A percentile compares a stretch with the other conserved stretches of the same genome.
phyloP scores from a whole-genome alignment of 2,797 vertebrate species.

The Dendrocincla fuliginosa region DNA sequence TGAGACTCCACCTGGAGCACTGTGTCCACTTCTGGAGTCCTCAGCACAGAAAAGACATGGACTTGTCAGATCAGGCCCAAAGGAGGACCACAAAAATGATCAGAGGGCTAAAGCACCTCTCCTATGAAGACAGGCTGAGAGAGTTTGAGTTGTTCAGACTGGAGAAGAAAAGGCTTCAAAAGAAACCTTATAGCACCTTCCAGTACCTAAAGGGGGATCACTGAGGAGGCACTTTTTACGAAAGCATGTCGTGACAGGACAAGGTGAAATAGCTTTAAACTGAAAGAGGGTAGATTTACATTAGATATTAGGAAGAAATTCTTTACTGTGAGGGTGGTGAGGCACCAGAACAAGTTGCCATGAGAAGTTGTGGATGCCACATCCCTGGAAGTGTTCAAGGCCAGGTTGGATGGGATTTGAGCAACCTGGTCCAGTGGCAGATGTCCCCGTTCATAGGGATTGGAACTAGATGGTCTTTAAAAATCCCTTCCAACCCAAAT shows the following conservation, averaged over 20 bases:
- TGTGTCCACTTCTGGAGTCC: neutral
- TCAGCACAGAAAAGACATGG: neutral
- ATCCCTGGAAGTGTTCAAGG: neutral
- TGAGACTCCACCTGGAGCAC: neutral
- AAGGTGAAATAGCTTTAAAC: neutral
- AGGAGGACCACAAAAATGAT: neutral
- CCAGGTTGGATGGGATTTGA: neutral
- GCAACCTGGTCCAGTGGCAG: neutral
- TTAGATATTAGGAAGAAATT: neutral
- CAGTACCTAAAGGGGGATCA: neutral
- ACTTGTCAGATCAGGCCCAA: neutral
- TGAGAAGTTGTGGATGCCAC: neutral
- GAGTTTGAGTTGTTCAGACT: neutral
- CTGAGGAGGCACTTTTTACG: neutral
- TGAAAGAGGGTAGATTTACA: neutral
- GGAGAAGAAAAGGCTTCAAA: neutral
- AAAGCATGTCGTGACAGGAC: neutral
- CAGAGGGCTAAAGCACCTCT: neutral
- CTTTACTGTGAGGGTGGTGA: neutral
- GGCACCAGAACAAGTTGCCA: neutral
- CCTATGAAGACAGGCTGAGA: neutral
- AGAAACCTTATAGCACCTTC: neutral
- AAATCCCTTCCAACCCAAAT: neutral
- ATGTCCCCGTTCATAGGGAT: fast-evolving
- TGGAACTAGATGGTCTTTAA: neutral